These are phyloP conservation scores for Polydrusus cervinus DNA, from an alignment of 2,888 invertebrate species.

Conservation along the genomic window DNA sequence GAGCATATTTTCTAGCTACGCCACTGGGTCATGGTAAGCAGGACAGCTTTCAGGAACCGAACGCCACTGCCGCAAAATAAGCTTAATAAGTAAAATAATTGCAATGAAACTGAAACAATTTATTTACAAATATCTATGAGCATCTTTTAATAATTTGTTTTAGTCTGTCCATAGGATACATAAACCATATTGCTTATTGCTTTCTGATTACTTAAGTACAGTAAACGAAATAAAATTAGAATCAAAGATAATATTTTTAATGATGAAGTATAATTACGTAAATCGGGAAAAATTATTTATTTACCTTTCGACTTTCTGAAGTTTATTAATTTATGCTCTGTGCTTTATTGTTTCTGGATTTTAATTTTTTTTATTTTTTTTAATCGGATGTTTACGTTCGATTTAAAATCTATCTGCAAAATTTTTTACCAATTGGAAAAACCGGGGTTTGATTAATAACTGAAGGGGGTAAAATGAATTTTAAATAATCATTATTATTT, in stretches of 20 bases:
- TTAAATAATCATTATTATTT: too few relatives aligned
- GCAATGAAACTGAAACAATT: too few relatives aligned
- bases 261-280: background rate
- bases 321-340: background rate
- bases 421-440: background rate
- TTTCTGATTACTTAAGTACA: background rate
- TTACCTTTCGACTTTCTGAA: background rate
- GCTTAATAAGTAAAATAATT: too few relatives aligned
- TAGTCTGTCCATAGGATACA: background rate
- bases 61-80: too few relatives aligned
- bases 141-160: too few relatives aligned
- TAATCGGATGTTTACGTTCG: background rate
- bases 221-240: conserved; percentile 1
- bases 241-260: background rate
- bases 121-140: too few relatives aligned
- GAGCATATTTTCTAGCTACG: too few relatives aligned
- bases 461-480: too few relatives aligned
- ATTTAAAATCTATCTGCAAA: background rate
- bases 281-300: background rate
- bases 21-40: too few relatives aligned
- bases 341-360: background rate
- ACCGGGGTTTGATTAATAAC: too few relatives aligned
- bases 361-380: background rate
- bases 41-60: too few relatives aligned
- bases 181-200: conserved; percentile 4